Evolutionary conservation across 2,797 vertebrate species (phyloP).

Genomic region (Thalassophryne amazonica): DNA sequence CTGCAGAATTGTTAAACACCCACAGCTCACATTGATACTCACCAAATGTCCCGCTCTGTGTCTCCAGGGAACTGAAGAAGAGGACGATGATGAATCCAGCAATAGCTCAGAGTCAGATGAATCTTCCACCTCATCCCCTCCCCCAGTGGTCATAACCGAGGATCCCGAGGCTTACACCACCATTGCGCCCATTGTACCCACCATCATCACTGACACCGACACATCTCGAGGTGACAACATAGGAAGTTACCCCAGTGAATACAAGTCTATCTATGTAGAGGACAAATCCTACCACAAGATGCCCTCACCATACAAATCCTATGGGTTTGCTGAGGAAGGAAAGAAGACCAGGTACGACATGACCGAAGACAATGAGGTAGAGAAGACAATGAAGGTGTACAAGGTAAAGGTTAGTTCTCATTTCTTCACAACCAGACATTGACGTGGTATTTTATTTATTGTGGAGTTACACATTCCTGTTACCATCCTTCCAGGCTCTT

Average conservation of each 20-base stretch:
- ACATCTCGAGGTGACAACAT: constrained; percentile 74
- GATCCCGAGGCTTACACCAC: constrained; percentile 47
- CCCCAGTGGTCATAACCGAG: constrained; percentile 31
- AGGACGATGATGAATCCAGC: constrained; percentile 55
- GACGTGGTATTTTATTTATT: background rate
- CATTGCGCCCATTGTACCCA: constrained; percentile 41
- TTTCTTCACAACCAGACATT: too few relatives aligned
- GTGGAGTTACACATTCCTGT: background rate
- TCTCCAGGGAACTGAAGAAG: constrained; percentile 51
- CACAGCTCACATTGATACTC: too few relatives aligned
- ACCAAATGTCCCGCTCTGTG: background rate
- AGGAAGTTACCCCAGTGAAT: constrained; percentile 64
- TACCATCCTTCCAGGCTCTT: constrained; percentile 53
- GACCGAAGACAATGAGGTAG: constrained; percentile 69
- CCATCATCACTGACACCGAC: constrained; percentile 51
- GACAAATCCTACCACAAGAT: constrained; percentile 71
- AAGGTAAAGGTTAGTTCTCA: constrained; percentile 73
- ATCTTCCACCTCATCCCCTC: constrained; percentile 38
- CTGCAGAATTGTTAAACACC: background rate
- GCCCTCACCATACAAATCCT: constrained; percentile 72
- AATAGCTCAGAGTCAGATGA: constrained; percentile 72
- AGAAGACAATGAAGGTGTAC: constrained; percentile 70
- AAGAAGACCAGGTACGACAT: constrained; percentile 65
- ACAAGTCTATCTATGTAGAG: constrained; percentile 72
- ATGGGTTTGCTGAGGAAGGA: constrained; percentile 40